A percentile compares a stretch with the other conserved stretches of the same genome.
phyloP scores from a whole-genome alignment of 2,888 invertebrate genomes.

The Melanostoma scalare region DNA sequence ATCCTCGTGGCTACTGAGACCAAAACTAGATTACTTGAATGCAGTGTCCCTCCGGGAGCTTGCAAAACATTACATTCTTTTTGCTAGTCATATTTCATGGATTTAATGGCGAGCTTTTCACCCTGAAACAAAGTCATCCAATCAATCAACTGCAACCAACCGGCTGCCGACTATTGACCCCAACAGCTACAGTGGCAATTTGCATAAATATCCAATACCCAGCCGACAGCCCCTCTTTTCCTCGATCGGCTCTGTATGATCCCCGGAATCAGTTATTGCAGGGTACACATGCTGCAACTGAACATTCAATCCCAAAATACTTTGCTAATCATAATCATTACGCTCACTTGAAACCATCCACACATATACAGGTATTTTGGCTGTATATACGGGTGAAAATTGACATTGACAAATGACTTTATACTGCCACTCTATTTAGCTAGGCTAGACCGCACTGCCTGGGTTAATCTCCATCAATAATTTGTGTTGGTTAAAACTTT shows the following conservation, averaged over 20 bases:
- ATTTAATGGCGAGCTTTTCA: conserved; percentile 43
- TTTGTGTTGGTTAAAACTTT: conserved; percentile 55
- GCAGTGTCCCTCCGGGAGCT: conserved; percentile 30
- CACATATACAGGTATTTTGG: conserved; percentile 24
- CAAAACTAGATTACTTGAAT: conserved; percentile 36
- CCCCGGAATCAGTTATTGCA: conserved; percentile 58
- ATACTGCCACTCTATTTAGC: conserved; percentile 69
- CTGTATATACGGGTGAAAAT: conserved; percentile 50
- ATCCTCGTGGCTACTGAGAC: neutral
- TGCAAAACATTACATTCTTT: conserved; percentile 23
- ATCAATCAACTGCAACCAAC: conserved; percentile 65
- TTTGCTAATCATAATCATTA: conserved; percentile 72
- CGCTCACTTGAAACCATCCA: conserved; percentile 68
- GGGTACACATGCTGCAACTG: conserved; percentile 48
- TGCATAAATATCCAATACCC: conserved; percentile 64
- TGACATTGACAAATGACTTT: conserved; percentile 73
- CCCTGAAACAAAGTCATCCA: conserved; percentile 63
- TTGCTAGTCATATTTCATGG: conserved; percentile 58
- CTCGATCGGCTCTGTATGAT: conserved; percentile 27
- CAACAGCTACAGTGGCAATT: conserved; percentile 68
- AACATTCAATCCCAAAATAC: conserved; percentile 69
- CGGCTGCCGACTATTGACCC: conserved; percentile 63
- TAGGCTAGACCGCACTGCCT: conserved; percentile 38
- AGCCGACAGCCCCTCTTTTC: conserved; percentile 4
- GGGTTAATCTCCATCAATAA: conserved; percentile 70